These are phyloP conservation scores for Salvelinus fontinalis DNA, from an alignment of 2,113 vertebrate genomes.

Conservation along the genomic window DNA sequence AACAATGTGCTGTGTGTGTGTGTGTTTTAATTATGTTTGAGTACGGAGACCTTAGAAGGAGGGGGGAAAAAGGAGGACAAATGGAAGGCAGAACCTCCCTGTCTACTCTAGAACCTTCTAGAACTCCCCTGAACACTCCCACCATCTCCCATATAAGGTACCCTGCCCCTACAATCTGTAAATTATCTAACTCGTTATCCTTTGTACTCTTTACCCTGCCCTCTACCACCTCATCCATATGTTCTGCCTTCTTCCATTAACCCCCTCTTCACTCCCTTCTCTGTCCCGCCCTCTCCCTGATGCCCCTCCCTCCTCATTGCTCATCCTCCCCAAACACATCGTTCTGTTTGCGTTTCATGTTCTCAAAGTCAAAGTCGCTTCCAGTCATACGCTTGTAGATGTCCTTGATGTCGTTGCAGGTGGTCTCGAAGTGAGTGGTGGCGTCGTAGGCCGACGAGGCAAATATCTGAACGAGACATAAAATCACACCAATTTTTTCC, in stretches of 20 bases:
- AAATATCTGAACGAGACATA: constrained; percentile 76
- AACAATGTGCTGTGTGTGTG: constrained; percentile 39
- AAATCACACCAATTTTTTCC: not conserved
- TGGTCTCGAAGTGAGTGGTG: constrained; percentile 92
- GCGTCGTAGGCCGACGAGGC: constrained; percentile 88
- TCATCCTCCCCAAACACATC: constrained; percentile 92
- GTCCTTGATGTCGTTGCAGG: constrained; percentile 93
- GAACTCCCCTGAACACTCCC: no score
- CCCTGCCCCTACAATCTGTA: not conserved
- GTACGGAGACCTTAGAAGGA: constrained; percentile 15
- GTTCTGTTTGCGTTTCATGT: constrained; percentile 94
- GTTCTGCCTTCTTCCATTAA: constrained; percentile 22
- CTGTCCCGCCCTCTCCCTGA: constrained; percentile 30
- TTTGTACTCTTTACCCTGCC: not conserved
- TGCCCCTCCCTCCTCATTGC: constrained; percentile 75
- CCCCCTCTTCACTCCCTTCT: constrained; percentile 29
- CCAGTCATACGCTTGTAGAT: constrained; percentile 93
- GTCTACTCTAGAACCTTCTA: constrained; percentile 1
- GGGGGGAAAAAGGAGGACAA: constrained; percentile 39
- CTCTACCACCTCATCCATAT: not conserved
- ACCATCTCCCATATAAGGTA: constrained; percentile 5
- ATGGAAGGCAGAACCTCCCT: constrained; percentile 13
- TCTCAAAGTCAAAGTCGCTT: constrained; percentile 91
- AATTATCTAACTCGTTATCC: no score
- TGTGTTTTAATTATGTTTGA: constrained; percentile 38